phyloP scores from a whole-genome alignment of 1,140 invertebrate genomes.

The Drosophila lacertosa region DNA sequence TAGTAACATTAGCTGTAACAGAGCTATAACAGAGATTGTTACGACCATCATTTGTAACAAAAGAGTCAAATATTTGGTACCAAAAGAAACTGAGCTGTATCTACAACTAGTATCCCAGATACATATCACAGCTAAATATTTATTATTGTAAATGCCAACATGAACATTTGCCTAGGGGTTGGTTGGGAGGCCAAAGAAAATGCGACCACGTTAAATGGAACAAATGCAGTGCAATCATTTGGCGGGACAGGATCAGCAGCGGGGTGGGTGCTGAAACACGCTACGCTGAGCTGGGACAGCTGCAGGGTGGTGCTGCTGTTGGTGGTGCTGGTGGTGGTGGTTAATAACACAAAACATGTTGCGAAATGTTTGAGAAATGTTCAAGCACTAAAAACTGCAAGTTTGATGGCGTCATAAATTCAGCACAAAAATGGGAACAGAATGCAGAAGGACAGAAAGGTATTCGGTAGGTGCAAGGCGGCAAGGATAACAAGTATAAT shows the following conservation, averaged over 20 bases:
- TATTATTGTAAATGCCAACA: slow-evolving; percentile 33
- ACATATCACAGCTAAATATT: slow-evolving; percentile 12
- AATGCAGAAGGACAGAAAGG: background rate
- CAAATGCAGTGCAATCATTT: slow-evolving; percentile 64
- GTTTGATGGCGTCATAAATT: slow-evolving; percentile 72
- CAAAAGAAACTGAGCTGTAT: background rate
- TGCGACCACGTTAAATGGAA: slow-evolving; percentile 69
- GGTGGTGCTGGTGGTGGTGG: slow-evolving; percentile 27
- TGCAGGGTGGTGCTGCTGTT: slow-evolving; percentile 15
- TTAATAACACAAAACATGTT: slow-evolving; percentile 71
- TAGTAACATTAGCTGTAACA: slow-evolving; percentile 8
- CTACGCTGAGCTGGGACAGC: slow-evolving; percentile 13
- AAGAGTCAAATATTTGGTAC: background rate
- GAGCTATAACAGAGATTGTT: background rate
- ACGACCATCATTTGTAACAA: background rate
- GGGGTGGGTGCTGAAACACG: slow-evolving; percentile 3
- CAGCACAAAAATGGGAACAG: slow-evolving; percentile 34
- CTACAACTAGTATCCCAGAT: background rate
- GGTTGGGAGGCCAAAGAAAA: slow-evolving; percentile 44
- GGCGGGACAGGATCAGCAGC: slow-evolving; percentile 28
- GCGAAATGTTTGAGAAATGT: slow-evolving; percentile 62
- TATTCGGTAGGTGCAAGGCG: slow-evolving; percentile 32
- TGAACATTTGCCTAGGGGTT: slow-evolving; percentile 54
- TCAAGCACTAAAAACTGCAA: slow-evolving; percentile 53
- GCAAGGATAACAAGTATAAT: slow-evolving; percentile 55